A percentile compares a stretch with the other conserved stretches of the same genome.
These are phyloP conservation scores for Crocodylus rhombifer DNA, from an alignment of 2,797 vertebrate species.

Conservation along the genomic window DNA sequence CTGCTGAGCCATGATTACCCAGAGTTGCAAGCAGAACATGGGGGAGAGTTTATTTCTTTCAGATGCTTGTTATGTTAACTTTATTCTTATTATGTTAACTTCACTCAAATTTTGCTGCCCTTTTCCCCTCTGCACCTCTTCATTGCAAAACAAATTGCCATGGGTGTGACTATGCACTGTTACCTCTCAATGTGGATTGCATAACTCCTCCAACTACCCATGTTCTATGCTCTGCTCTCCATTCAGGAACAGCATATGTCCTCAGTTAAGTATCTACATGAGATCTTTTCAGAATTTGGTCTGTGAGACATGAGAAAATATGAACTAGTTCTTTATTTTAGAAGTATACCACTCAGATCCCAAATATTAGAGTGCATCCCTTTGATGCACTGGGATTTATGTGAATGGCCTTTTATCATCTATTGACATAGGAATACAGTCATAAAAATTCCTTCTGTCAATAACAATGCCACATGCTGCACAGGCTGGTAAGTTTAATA, in stretches of 20 bases:
- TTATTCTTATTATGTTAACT: background rate
- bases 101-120: background rate
- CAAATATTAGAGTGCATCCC: background rate
- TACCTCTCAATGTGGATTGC: background rate
- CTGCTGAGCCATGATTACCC: background rate
- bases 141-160: background rate
- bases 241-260: background rate
- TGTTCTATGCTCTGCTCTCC: background rate
- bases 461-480: background rate
- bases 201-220: background rate
- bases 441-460: background rate
- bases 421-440: background rate
- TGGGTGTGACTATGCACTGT: background rate
- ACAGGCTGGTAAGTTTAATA: background rate
- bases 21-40: background rate
- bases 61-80: background rate
- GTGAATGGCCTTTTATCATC: background rate
- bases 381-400: background rate
- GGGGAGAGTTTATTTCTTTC: background rate
- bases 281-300: background rate
- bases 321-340: background rate
- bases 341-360: background rate
- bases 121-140: background rate
- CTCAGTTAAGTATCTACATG: background rate
- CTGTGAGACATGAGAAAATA: background rate